Evolutionary conservation across 1,140 invertebrate genomes (phyloP), one percentile per base, ranked within the genome.

Genomic region (Apis laboriosa): DNA sequence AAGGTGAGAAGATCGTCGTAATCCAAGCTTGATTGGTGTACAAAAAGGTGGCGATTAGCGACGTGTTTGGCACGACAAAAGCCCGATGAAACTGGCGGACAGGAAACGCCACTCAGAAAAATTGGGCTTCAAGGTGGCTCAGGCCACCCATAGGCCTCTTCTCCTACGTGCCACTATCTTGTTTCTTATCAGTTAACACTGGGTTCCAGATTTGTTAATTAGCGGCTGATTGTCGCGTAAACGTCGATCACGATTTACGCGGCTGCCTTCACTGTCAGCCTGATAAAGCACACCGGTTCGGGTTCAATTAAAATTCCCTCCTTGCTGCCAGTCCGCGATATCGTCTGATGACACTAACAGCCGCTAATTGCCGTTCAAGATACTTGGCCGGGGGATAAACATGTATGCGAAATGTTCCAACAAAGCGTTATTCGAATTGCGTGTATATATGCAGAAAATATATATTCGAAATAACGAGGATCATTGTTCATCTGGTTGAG

Each of bases 1-100:
- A 94, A 94, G 92, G 92, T 94, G 93, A 94, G 92, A 93, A 92
- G 91, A 94, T 93, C 91, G 91, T 83, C 28, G 92, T 92, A 94
- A 94, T 89, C 86, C 88, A 87, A 94, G 92, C 93, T 93, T 92
- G 86, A 94, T 94, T 94, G 93, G 80, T 28, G 87, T 53, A 94
- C 93, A 94, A 94, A 94, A 93, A 93, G 91, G 89, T 91, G 90
- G 76, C 89, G 90, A 93, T 94, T 93, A 92, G 83, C 84, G 90
- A 87, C 61, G 80, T 88, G 83, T 92, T 91, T 88, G 88, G 74
- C 88, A 83, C 84, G 89, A 92, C 89, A 92, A 92, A 88, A 89
- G 85, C 77, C 86, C 85, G 87, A 86, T 76, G 82, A 92, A 90
- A 90, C 53, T 88, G 71, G 60, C 75, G 58, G 83, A 78, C 93